These are phyloP conservation scores for Phylloscopus trochiloides DNA, from an alignment of 2,113 vertebrate species.

Conservation along the genomic window DNA sequence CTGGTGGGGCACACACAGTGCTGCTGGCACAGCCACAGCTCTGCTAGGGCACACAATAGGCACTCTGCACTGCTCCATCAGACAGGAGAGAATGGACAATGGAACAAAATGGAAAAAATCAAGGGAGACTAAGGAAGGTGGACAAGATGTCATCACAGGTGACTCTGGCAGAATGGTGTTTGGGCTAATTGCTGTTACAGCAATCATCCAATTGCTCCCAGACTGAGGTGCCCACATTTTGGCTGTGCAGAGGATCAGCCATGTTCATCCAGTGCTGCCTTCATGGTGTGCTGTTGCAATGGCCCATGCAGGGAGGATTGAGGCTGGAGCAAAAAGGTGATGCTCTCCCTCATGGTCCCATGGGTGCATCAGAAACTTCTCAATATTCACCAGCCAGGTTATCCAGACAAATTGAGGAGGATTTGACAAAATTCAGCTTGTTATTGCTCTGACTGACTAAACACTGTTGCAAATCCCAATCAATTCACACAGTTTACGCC, in stretches of 20 bases:
- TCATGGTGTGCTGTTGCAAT: background rate
- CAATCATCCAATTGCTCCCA: background rate
- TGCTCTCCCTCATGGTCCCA: background rate
- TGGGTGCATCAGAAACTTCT: background rate
- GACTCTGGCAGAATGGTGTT: background rate
- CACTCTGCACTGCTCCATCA: background rate
- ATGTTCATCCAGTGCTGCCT: background rate
- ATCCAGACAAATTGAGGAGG: background rate
- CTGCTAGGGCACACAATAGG: accelerated
- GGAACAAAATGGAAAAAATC: background rate
- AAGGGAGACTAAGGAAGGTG: background rate
- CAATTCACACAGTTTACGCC: background rate
- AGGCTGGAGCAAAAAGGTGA: background rate
- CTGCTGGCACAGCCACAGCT: background rate
- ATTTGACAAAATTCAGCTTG: background rate
- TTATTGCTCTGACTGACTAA: background rate
- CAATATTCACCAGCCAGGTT: background rate
- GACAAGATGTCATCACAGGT: accelerated
- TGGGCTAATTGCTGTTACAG: background rate
- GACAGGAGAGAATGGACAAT: background rate
- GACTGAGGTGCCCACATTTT: background rate
- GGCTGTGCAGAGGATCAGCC: accelerated
- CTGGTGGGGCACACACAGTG: background rate
- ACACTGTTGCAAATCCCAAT: background rate
- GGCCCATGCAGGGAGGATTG: accelerated